These are phyloP conservation scores for Mnemiopsis leidyi DNA, from an alignment of 37 sponge, comb jelly and placozoan genomes.

Conservation along the genomic window DNA sequence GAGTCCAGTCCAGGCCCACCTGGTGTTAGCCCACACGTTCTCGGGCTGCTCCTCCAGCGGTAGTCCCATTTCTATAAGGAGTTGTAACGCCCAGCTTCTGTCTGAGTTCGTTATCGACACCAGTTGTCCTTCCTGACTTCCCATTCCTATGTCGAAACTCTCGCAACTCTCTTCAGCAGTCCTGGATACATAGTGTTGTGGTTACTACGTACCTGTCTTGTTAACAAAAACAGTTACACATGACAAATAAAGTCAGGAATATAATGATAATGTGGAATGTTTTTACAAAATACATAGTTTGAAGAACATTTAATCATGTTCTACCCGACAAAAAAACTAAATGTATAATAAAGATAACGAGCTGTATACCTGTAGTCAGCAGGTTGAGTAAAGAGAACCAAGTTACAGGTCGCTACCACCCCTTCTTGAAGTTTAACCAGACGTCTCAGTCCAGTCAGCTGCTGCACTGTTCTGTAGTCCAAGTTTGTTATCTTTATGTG, in stretches of 20 bases:
- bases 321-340: no score
- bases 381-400: background rate
- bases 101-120: background rate
- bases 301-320: no score
- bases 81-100: background rate
- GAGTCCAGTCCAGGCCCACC: slow-evolving; percentile 35
- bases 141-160: background rate
- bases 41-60: background rate
- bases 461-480: background rate
- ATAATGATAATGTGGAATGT: background rate
- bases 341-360: background rate
- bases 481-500: background rate
- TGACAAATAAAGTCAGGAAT: background rate
- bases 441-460: background rate
- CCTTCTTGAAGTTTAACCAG: background rate
- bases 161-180: background rate
- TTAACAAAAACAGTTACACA: background rate
- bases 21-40: background rate
- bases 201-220: no score
- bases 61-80: background rate
- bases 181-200: no score
- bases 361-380: background rate
- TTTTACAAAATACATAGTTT: background rate
- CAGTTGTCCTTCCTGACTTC: background rate
- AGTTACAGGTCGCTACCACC: background rate